Evolutionary conservation across 2,113 vertebrate species (phyloP), one percentile per base, ranked within the genome.

Genomic region (Sinocyclocheilus anophthalmus): DNA sequence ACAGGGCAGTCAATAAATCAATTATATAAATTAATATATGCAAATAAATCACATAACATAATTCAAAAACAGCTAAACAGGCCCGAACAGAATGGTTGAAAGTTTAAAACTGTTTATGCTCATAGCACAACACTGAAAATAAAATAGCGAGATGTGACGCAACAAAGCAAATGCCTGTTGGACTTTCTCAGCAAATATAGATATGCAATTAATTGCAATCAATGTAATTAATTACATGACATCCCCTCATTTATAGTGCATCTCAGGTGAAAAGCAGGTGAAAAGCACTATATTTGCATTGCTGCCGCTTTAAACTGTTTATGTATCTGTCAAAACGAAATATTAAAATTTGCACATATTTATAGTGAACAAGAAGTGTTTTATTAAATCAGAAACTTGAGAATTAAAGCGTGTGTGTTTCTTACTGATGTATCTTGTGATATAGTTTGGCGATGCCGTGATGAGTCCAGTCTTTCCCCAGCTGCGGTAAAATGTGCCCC

Each of bases 391-490:
- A 53, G 55, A 22, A 48, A 11, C 22, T 33, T 22, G n/a, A n/a
- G n/a, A 50, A 11, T 10, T n/a, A 8, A 55, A 30, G 22, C 59
- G 30, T 30, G 55, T 37, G 30, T 67, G 13, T 81, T 9, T 57
- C 84, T 88, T 94, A 98, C 97, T 96, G 77, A 87, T 99, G 96
- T 89, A 99, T 98, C 93, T 97, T 98, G 93, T 99, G 96, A 92
- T 97, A 99, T 77, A 99, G 96, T 50, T 95, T 98, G 33, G 94
- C 96, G 20, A 99, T 96, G 86, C 97, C 97, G 45, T 92, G 96
- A 53, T 99, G 98, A 24, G 98, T 98, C 98, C 98, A 99, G 90
- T 99, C 97, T 93, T 98, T 99, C 37, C 98, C 97, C 91, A 99
- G 92, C 33, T 97, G 97, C 0, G 97, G 97, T 69, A 99, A 93